Evolutionary conservation across 2,797 vertebrate genomes (phyloP).

Genomic region (Molossus alvarezi): DNA sequence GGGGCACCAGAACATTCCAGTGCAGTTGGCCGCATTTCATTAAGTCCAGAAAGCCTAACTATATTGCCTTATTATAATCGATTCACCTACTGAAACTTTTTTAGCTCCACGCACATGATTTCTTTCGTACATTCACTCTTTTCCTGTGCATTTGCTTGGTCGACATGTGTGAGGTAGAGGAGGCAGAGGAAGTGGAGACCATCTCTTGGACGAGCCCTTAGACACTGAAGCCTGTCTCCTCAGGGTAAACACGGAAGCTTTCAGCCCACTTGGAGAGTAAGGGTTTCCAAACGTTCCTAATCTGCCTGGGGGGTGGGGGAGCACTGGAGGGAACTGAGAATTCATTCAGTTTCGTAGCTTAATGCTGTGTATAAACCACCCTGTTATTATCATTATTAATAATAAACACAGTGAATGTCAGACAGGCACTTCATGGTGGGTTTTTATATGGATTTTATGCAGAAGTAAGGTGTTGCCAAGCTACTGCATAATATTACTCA

Average conservation of each 20-base stretch:
- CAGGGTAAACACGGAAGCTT: constrained; percentile 74
- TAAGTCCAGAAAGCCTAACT: constrained; percentile 73
- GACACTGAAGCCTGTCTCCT: constrained; percentile 76
- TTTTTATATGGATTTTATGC: constrained; percentile 83
- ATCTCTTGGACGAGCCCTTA: constrained; percentile 76
- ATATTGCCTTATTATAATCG: constrained; percentile 67
- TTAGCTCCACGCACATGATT: constrained; percentile 43
- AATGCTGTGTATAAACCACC: constrained; percentile 69
- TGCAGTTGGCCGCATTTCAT: constrained; percentile 69
- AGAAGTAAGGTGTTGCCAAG: constrained; percentile 84
- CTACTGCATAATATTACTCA: constrained; percentile 87
- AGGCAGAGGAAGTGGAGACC: constrained; percentile 75
- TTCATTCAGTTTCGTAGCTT: constrained; percentile 74
- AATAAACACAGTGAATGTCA: constrained; percentile 81
- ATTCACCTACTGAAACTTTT: constrained; percentile 67
- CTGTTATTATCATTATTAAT: constrained; percentile 86
- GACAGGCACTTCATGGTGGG: constrained; percentile 74
- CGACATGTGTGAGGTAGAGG: constrained; percentile 65
- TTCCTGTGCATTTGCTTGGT: constrained; percentile 59
- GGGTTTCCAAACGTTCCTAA: constrained; percentile 81
- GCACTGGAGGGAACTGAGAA: constrained; percentile 76
- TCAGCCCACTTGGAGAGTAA: constrained; percentile 59
- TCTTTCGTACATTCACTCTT: neutral
- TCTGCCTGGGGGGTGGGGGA: constrained; percentile 46
- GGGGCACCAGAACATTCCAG: constrained; percentile 85